phyloP scores from a whole-genome alignment of 2,888 invertebrate genomes.

The Drosophila yooni region DNA sequence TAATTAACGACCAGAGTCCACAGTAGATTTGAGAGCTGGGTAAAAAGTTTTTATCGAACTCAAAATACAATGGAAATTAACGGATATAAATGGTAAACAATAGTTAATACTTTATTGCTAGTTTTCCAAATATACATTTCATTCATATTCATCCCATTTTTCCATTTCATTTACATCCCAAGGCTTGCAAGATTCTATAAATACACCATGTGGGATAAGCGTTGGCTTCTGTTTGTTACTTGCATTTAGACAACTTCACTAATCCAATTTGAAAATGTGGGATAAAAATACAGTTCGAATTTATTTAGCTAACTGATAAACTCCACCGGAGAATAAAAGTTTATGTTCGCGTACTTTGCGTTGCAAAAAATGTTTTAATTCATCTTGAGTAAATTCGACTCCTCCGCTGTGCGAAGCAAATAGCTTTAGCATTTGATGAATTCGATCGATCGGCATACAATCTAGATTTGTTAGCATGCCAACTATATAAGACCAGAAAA shows the following conservation, averaged over 20 bases:
- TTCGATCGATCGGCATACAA: conserved; percentile 94
- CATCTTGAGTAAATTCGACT: conserved; percentile 94
- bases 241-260: neutral
- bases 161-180: neutral
- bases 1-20: neutral
- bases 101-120: neutral
- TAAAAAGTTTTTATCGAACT: neutral
- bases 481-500: conserved; percentile 98
- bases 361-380: conserved; percentile 95
- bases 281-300: neutral
- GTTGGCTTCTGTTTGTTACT: neutral
- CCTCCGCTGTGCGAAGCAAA: conserved; percentile 97
- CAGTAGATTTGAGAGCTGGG: neutral
- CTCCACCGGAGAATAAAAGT: conserved; percentile 92
- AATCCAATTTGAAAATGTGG: neutral
- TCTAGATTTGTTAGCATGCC: conserved; percentile 98
- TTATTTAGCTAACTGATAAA: conserved; percentile 93
- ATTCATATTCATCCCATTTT: too few relatives aligned
- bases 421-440: conserved; percentile 98
- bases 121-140: neutral
- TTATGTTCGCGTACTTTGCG: conserved; percentile 96
- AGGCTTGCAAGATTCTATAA: neutral
- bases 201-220: neutral
- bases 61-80: neutral
- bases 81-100: neutral